A percentile compares a stretch with the other conserved stretches of the same genome.
Conservation (phyloP, 35 echinoderm and acorn worm species). For the Anneissia japonica region DNA sequence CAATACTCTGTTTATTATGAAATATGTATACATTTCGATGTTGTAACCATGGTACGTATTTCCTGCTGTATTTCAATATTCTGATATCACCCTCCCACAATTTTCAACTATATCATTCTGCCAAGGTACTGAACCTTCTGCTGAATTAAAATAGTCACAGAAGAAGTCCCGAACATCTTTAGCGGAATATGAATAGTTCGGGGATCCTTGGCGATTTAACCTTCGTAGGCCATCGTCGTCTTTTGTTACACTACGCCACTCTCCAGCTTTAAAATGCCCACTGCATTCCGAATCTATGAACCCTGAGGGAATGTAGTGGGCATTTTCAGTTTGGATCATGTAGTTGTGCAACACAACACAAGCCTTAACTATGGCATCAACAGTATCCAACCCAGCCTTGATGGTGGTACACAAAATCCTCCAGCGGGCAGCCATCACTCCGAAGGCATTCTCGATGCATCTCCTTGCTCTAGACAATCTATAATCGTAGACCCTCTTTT, state of each 20-base stretch:
- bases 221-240: not conserved
- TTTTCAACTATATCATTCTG: not conserved
- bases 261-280: not conserved
- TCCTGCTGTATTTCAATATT: too few relatives aligned
- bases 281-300: not conserved
- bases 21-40: too few relatives aligned
- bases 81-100: not conserved
- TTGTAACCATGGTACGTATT: too few relatives aligned
- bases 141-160: constrained; percentile 7
- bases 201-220: not conserved
- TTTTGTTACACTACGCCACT: not conserved
- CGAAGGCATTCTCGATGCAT: constrained; percentile 4
- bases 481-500: not conserved
- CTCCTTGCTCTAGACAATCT: not conserved
- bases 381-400: not conserved
- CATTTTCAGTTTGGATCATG: not conserved
- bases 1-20: too few relatives aligned
- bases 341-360: not conserved
- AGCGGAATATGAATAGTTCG: not conserved
- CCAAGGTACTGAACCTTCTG: not conserved
- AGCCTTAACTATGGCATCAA: not conserved
- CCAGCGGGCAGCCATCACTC: not conserved
- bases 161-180: not conserved
- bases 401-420: not conserved
- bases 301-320: not conserved